Base-by-base conservation (phyloP, 2,888 invertebrate genomes). In the Creontiades dilutus region DNA sequence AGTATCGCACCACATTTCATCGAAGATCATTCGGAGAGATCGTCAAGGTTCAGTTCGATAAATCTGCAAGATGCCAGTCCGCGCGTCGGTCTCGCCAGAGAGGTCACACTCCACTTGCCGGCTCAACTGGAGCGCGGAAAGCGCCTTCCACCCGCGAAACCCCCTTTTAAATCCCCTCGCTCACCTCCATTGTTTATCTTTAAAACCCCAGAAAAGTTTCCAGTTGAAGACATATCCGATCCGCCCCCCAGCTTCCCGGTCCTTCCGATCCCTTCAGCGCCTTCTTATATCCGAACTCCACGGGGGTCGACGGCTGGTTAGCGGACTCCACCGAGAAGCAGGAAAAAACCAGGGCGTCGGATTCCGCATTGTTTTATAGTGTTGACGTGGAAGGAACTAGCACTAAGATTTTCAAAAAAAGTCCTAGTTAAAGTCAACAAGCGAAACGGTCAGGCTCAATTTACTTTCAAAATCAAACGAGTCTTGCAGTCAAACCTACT, bases 201-300 rank as follows among this genome's bases (percentile, higher is more conserved):
- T 84, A 84, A 84, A 84, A 52, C 84, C 84, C 84, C 55, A 57
- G 55, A 57, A 84, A 84, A 84, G 27, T 84, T 84, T 84, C 84
- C 84, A 84, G 55, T 84, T 57, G 28, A 57, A 57, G 57, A 81
- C 61, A 61, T 61, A 61, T 61, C 61, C 61, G 16, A 52, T 52
- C n/a, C 61, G 16, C 61, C 19, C 2, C n/a, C 9, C 61, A 9
- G 9, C 61, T 19, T n/a, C 61, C 19, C 1, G n/a, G 3, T 61
- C 19, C 19, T 61, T 61, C 61, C 19, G 61, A 61, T 61, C 19
- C 19, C 61, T 61, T 19, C 19, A 9, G 9, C 19, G 7, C 9
- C 61, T 61, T 61, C 61, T 19, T 16, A 52, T 14, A 61, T 19
- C 19, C 61, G 61, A 61, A 9, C 61, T 61, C 61, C n/a, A 11